Evolutionary conservation across 1,140 invertebrate genomes (phyloP), one percentile per base, ranked within the genome.

Genomic region (Drosophila teissieri): DNA sequence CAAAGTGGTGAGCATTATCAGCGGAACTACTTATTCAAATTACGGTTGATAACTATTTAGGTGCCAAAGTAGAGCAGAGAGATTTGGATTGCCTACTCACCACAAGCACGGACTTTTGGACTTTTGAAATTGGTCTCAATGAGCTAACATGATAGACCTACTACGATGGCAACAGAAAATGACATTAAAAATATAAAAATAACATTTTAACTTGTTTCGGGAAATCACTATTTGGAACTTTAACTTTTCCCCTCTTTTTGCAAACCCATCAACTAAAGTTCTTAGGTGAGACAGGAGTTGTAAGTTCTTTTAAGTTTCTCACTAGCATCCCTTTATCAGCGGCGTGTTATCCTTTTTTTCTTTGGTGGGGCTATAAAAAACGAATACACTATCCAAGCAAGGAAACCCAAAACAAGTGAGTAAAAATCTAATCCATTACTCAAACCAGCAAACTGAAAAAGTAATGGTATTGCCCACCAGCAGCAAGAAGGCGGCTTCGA

Each of bases 371-470:
- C 36, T 53, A 48, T 70, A 70, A 70, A 69, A 56, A 68, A 69
- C 42, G 17, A 40, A 22, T 39, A 40, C 69, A 60, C 68, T 72
- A 73, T 72, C 69, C 69, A 31, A 53, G 39, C 42, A 36, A 12
- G 42, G 22, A 46, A 52, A 5, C 48, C 60, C 60, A 11, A 58
- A 80, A 86, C 83, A 79, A 86, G 82, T 76, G 72, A 76, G 82
- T 86, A 86, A 88, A 88, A 86, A 86, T 86, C 83, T 86, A 86
- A 86, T 86, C 82, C 82, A 86, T 86, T 86, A 86, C 82, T 86
- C 82, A 86, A 88, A 86, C 82, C 82, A 76, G 62, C 61, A 86
- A 82, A 63, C 51, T 61, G 63, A 67, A 74, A 80, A 81, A 78
- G 69, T 81, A 85, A 85, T 78, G 81, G 73, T 51, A 55, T 60